Base-by-base conservation (phyloP, 2,888 invertebrate species). In the Andrena chrysosceles region DNA sequence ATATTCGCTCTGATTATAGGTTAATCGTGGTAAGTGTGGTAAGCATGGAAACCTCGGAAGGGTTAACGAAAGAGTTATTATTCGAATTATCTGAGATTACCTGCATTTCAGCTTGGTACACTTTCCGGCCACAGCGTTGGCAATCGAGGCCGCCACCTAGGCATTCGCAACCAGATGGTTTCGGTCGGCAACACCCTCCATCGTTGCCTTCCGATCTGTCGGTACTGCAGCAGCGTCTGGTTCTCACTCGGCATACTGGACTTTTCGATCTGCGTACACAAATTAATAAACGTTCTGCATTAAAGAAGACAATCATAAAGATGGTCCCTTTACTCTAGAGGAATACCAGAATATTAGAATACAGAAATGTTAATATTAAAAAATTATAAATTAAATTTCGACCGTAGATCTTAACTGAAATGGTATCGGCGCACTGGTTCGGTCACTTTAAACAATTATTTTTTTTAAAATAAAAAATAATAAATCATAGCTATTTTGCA, bases 81-180 rank as follows among this genome's bases (percentile, higher is more conserved):
- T 16, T 56, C 2, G 26, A 54, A 74, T 69, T 29, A 62, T 6
- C 35, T 20, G 1, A 63, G 20, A 71, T 85, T 83, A 94, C 94
- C 91, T 92, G 91, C 92, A 93, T 93, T 66, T 93, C 93, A 31
- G 93, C 93, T 33, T 92, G 93, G 82, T 93, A 93, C 23, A 93
- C 93, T 87, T 94, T 94, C 56, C 92, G 90, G 10, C 93, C 93
- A 67, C 94, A 94, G 72, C 94, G 91, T 31, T 93, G 91, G 77
- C 94, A 94, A 71, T 94, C 86, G 69, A 89, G 85, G 56, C 93
- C 90, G 42, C 93, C 91, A 67, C 94, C 92, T 77, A 94, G 83
- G 82, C 93, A 90, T 77, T 94, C 89, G 85, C 90, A 90, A 20
- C 64, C 83, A 42, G 69, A 31, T 26, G 56, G 26, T 71, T 77